phyloP scores from a whole-genome alignment of 2,797 vertebrate species.

The Apogon hyalosoma region DNA sequence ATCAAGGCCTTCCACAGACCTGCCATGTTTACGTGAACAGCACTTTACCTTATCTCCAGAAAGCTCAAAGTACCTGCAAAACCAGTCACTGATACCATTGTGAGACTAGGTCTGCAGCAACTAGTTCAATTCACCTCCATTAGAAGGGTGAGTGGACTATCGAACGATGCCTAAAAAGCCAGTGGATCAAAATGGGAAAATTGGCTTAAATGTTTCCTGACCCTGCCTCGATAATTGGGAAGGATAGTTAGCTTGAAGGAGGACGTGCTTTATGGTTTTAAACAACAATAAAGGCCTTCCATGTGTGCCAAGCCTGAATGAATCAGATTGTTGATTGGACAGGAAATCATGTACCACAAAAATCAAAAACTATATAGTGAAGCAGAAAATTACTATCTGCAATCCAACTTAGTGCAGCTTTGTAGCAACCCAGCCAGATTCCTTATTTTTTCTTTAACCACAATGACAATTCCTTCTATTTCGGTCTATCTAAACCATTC shows the following conservation, averaged over 20 bases:
- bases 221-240: conserved; percentile 44
- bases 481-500: conserved; percentile 22
- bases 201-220: conserved; percentile 53
- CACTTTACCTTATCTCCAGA: conserved; percentile 45
- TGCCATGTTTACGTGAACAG: conserved; percentile 48
- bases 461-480: conserved; percentile 15
- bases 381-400: conserved; percentile 33
- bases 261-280: conserved; percentile 36
- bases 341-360: conserved; percentile 24
- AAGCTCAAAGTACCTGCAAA: conserved; percentile 34
- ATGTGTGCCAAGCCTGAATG: conserved; percentile 33
- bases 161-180: conserved; percentile 38
- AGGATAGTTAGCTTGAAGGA: conserved; percentile 50
- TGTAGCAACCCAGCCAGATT: conserved; percentile 5
- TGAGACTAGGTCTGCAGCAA: conserved; percentile 18
- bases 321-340: conserved; percentile 26
- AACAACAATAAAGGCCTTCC: conserved; percentile 47
- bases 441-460: conserved; percentile 5
- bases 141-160: conserved; percentile 26
- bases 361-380: conserved; percentile 23
- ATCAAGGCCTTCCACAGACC: conserved; percentile 40
- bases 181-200: conserved; percentile 44
- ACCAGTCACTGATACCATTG: conserved; percentile 7
- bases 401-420: conserved; percentile 8
- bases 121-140: conserved; percentile 11